Percentiles rank a stretch among this genome's conserved stretches.
phyloP scores from a whole-genome alignment of 1,140 invertebrate species.

The Brachionus plicatilis region DNA sequence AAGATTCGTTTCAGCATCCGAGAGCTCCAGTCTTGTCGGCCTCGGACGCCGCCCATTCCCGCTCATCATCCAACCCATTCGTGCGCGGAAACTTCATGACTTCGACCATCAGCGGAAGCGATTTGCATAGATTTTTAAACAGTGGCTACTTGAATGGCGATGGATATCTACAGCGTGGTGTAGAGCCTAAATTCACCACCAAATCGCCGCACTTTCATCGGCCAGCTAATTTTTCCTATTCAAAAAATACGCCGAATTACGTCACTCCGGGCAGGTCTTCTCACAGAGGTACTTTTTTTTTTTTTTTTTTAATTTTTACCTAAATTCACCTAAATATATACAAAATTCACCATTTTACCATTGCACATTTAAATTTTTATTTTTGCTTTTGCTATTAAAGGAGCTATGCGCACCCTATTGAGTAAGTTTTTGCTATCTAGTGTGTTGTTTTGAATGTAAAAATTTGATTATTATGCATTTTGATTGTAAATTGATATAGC shows the following conservation, averaged over 20 bases:
- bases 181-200: slow-evolving; percentile 2
- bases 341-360: background rate
- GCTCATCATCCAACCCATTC: slow-evolving; percentile 9
- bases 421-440: slow-evolving; percentile 28
- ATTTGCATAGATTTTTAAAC: slow-evolving; percentile 33
- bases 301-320: background rate
- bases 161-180: slow-evolving; percentile 5
- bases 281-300: slow-evolving; percentile 14
- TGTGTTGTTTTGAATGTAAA: background rate
- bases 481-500: background rate
- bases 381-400: slow-evolving; percentile 10
- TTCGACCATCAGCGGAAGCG: slow-evolving; percentile 37
- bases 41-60: slow-evolving; percentile 8
- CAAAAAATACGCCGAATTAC: slow-evolving; percentile 12
- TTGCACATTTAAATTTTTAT: slow-evolving; percentile 13
- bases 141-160: slow-evolving; percentile 38
- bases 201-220: slow-evolving; percentile 40
- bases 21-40: slow-evolving; percentile 32
- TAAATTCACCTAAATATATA: background rate
- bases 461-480: background rate
- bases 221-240: slow-evolving; percentile 21
- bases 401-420: slow-evolving; percentile 24
- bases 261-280: slow-evolving; percentile 16
- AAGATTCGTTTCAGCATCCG: background rate
- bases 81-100: slow-evolving; percentile 22